Conservation (phyloP, 2,113 vertebrate species). For the Anarhynchus alexandrinus region DNA sequence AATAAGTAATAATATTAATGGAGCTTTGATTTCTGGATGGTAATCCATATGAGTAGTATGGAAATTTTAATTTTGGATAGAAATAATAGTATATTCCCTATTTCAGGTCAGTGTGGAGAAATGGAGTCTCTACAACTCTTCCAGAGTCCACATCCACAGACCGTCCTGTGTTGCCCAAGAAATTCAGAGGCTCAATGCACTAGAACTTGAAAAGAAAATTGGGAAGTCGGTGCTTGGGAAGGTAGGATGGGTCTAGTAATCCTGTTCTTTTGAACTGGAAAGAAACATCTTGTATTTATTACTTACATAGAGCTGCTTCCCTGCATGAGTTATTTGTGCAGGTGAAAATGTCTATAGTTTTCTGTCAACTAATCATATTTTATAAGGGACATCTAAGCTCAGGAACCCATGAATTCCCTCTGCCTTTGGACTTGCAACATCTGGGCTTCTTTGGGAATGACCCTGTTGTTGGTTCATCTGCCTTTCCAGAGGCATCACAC, state of each 20-base stretch:
- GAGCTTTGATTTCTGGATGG: neutral
- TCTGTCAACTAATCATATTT: neutral
- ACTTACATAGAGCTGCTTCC: neutral
- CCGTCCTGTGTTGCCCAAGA: conserved; percentile 90
- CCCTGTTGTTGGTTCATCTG: neutral
- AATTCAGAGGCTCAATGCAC: conserved; percentile 85
- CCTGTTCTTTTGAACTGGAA: neutral
- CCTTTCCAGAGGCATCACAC: neutral
- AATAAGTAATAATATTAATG: neutral
- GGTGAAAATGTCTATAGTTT: neutral
- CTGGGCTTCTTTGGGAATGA: neutral
- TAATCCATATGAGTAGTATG: neutral
- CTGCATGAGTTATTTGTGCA: neutral
- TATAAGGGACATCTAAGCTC: neutral
- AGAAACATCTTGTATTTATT: neutral
- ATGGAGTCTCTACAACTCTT: conserved; percentile 90
- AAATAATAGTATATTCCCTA: neutral
- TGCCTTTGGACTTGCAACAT: neutral
- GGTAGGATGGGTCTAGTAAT: conserved; percentile 68
- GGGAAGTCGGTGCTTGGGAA: conserved; percentile 94
- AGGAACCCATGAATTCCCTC: neutral
- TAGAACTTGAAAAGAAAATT: conserved; percentile 88
- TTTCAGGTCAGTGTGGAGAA: conserved; percentile 89
- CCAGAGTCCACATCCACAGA: conserved; percentile 87
- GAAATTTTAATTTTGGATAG: neutral